phyloP scores from a whole-genome alignment of 1,140 invertebrate species.

The Rhagoletis zephyria region DNA sequence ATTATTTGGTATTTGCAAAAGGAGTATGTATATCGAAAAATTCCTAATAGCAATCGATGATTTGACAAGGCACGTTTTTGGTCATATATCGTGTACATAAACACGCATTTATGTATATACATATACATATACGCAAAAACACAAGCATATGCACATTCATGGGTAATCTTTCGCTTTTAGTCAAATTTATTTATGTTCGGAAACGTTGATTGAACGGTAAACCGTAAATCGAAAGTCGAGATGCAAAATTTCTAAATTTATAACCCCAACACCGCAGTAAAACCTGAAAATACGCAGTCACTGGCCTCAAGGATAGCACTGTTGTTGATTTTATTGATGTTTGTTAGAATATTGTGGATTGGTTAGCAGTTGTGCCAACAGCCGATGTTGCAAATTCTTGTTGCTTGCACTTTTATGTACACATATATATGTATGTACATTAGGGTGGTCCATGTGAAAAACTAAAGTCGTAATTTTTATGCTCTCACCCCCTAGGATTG shows the following conservation, averaged over 20 bases:
- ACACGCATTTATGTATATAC: no score
- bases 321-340: no score
- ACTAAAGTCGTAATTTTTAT: no score
- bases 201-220: constrained; percentile 17
- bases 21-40: neutral
- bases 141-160: neutral
- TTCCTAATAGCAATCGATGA: neutral
- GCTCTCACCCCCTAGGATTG: no score
- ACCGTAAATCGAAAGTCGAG: constrained; percentile 3
- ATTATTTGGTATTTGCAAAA: no score
- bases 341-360: no score
- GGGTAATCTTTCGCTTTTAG: neutral
- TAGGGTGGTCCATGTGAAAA: no score
- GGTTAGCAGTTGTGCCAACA: no score
- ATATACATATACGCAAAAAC: neutral
- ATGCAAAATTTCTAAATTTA: constrained; percentile 22
- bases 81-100: neutral
- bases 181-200: constrained; percentile 17
- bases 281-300: neutral
- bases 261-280: neutral
- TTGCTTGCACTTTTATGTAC: no score
- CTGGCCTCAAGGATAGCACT: neutral
- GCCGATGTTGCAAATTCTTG: no score
- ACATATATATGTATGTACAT: no score
- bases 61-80: neutral